Evolutionary conservation across 2,888 invertebrate genomes (phyloP), one percentile per base, ranked within the genome.

Genomic region (Rhagophthalmus giganteus): DNA sequence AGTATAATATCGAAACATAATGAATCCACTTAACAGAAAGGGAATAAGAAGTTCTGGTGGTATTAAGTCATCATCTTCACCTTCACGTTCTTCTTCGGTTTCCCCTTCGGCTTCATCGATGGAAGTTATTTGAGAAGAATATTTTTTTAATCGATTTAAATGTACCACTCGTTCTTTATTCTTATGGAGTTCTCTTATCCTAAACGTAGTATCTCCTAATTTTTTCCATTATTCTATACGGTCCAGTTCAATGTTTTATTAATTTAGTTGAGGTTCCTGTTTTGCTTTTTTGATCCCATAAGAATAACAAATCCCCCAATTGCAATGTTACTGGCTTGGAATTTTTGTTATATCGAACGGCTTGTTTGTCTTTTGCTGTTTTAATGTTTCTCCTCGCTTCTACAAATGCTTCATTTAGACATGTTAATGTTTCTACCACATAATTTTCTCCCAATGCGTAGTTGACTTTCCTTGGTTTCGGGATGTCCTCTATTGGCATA

Each of bases 381-480:
- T 30, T 11, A 5, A 46, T 11, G 2, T 46, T 25, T 8, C 13
- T 25, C 12, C 14, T 15, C 3, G 15, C 32, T 2, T 38, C 14
- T 2, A 9, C 9, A 31, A 31, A 34, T 6, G 46, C 53, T 7
- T n/a, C 20, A 1, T 33, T 20, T 24, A 54, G 26, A n/a, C 44
- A 27, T 24, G 8, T 16, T 2, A 39, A 7, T n/a, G 49, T 9
- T 41, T 54, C 49, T 2, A 42, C n/a, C 1, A 38, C 55, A 35
- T 60, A 60, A 52, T 62, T 60, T 1, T 52, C 49, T 15, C 35
- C 53, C 4, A 35, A 11, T 16, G 60, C 57, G 15, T 61, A 61
- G 4, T 39, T 26, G 14, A 38, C 33, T 12, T 42, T n/a, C 9
- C 26, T 26, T 9, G 53, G 40, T 24, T 39, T 47, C 4, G 58